phyloP scores from a whole-genome alignment of 2,888 invertebrate species.

The Agriotes lineatus region DNA sequence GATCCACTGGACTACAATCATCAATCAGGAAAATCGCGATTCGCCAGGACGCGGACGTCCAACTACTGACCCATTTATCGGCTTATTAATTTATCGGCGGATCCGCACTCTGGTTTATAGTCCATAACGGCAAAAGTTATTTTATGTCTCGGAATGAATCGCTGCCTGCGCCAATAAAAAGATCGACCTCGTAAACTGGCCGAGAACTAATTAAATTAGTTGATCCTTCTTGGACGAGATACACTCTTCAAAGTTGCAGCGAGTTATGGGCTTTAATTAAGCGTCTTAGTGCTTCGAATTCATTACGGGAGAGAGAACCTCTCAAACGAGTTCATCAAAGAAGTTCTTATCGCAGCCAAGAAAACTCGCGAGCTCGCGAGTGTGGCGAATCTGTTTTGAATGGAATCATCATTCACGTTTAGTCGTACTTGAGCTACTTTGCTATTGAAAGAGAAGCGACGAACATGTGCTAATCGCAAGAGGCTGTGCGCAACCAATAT shows the following conservation, averaged over 20 bases:
- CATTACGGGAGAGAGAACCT: too few species aligned
- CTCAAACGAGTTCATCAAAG: too few species aligned
- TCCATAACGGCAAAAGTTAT: slow-evolving; percentile 3
- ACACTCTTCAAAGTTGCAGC: neutral
- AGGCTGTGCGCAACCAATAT: too few species aligned
- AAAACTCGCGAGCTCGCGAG: too few species aligned
- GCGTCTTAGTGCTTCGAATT: too few species aligned
- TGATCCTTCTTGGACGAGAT: neutral
- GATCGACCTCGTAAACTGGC: neutral
- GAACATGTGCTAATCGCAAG: too few species aligned
- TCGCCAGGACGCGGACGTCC: neutral
- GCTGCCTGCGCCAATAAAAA: neutral
- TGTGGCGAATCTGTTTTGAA: too few species aligned
- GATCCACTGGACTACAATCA: neutral
- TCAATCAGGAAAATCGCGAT: neutral
- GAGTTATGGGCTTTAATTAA: too few species aligned
- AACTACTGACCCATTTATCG: slow-evolving; percentile 5
- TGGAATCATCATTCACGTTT: too few species aligned
- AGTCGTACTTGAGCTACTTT: too few species aligned
- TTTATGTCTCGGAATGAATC: neutral
- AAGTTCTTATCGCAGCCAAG: too few species aligned
- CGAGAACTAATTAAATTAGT: neutral
- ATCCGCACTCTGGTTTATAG: slow-evolving; percentile 1
- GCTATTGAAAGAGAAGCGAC: too few species aligned
- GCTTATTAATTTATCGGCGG: slow-evolving; percentile 7